Evolutionary conservation across 2,113 vertebrate species (phyloP), one percentile per base, ranked within the genome.

Genomic region (Emydura subglobosa): DNA sequence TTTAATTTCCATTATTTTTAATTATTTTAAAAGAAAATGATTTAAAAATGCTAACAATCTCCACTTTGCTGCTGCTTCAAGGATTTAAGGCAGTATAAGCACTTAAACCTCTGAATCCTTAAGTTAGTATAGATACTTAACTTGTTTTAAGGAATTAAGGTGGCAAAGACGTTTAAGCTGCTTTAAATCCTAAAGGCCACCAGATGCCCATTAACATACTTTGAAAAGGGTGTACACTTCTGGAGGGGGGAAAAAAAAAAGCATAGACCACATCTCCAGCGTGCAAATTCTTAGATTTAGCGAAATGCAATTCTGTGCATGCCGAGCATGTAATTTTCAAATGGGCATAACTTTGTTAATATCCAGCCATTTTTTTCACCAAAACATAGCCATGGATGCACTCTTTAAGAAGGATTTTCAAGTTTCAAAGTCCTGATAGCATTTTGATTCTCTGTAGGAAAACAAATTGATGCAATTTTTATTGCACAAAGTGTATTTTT

Each of bases 281-380:
- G 11, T 39, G 39, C 6, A 89, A 90, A 79, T 1, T 34, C 1
- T n/a, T 47, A 78, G 74, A 16, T 17, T 42, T 82, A 79, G 76
- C 1, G 31, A 91, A 94, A 93, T 14, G 2, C 27, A 53, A 42
- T 34, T 7, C 39, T 17, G 7, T 0, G 0, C 39, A 7, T 57
- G n/a, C 10, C 11, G 25, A 53, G 27, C 10, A n/a, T 53, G 29
- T 13, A 17, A 49, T 86, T 81, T 86, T 91, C 78, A 72, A 57
- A 16, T 50, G 25, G 39, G 81, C n/a, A 76, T 42, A 27, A 82
- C 22, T 42, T 81, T 82, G 55, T 82, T 91, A 72, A 57, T 72
- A 82, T 84, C 31, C 6, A 86, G 22, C 51, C 34, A 57, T 29
- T 74, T 82, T 82, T 27, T 68, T 89, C 24, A 65, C n/a, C 65